Evolutionary conservation across 2,888 invertebrate genomes (phyloP).

Genomic region (Biston betularia): DNA sequence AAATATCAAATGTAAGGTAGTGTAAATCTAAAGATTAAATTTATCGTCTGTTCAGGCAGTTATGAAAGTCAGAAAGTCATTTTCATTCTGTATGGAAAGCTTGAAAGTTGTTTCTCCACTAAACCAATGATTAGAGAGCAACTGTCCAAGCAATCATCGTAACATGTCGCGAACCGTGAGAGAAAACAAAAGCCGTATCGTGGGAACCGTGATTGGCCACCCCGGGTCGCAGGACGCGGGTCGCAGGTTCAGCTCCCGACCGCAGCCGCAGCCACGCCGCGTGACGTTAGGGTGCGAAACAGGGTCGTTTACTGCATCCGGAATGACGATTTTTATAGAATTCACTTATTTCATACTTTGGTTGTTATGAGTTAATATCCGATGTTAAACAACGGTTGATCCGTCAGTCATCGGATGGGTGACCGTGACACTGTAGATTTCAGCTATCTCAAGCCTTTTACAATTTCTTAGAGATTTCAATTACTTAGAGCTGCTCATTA

Average conservation of each 20-base stretch:
- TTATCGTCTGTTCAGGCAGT: too few relatives aligned
- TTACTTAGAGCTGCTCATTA: too few relatives aligned
- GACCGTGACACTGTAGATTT: too few relatives aligned
- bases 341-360: neutral
- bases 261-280: conserved; percentile 59
- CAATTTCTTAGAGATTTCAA: too few relatives aligned
- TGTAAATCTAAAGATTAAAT: too few relatives aligned
- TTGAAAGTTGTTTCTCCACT: conserved; percentile 27
- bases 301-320: conserved; percentile 69
- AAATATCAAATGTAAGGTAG: too few relatives aligned
- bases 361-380: neutral
- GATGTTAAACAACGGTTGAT: too few relatives aligned
- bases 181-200: conserved; percentile 73
- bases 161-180: conserved; percentile 82
- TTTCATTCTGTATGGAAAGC: neutral
- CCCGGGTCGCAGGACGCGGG: conserved; percentile 59
- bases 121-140: conserved; percentile 70
- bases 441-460: too few relatives aligned
- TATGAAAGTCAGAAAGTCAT: too few relatives aligned
- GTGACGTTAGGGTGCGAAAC: conserved; percentile 82
- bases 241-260: conserved; percentile 70
- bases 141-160: conserved; percentile 69
- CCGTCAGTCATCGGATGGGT: too few relatives aligned
- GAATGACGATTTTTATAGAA: conserved; percentile 60
- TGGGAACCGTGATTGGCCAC: conserved; percentile 81